Conservation (phyloP, 2,113 vertebrate species). For the Proteles cristata region DNA sequence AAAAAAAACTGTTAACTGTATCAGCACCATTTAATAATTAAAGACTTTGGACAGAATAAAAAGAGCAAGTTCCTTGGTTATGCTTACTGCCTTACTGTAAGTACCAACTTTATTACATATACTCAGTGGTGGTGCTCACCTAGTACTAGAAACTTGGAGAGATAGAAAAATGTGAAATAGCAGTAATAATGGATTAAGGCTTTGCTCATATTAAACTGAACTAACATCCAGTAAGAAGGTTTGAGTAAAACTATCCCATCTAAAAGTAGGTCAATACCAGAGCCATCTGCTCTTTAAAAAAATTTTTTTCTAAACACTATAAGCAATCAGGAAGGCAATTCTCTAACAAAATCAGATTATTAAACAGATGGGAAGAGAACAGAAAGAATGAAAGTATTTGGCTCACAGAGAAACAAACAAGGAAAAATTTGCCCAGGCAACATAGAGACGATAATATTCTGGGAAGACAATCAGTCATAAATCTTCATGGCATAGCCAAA, state of each 20-base stretch:
- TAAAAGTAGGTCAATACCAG: constrained; percentile 67
- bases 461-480: constrained; percentile 59
- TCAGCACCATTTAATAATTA: not conserved
- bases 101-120: not conserved
- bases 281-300: constrained; percentile 48
- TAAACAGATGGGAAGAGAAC: constrained; percentile 56
- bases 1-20: not conserved
- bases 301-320: not conserved
- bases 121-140: not conserved
- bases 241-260: constrained; percentile 54
- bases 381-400: constrained; percentile 66
- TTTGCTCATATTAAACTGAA: constrained; percentile 34
- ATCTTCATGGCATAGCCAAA: constrained; percentile 42
- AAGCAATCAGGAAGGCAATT: constrained; percentile 50
- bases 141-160: not conserved
- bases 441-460: constrained; percentile 54
- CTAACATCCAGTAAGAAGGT: constrained; percentile 37
- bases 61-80: not conserved
- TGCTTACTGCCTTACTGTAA: not conserved
- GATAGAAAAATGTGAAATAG: constrained; percentile 33
- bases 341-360: constrained; percentile 58
- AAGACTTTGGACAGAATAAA: not conserved
- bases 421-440: constrained; percentile 63
- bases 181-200: not conserved
- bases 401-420: constrained; percentile 65